These are phyloP conservation scores for Chaenocephalus aceratus DNA, from an alignment of 2,113 vertebrate species.

Conservation along the genomic window DNA sequence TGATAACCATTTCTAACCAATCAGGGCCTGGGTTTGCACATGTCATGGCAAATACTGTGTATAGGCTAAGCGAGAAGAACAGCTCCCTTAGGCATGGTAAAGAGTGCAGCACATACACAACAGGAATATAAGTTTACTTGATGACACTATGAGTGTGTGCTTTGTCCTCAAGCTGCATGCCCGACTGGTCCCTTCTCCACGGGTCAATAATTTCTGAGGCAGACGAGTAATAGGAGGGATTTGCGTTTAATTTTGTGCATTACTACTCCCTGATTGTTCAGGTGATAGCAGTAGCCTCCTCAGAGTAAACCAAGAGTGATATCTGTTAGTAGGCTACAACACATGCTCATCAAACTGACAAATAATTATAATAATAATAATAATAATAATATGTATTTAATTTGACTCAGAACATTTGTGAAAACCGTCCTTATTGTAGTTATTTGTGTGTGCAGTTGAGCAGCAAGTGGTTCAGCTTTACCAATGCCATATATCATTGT, in stretches of 20 bases:
- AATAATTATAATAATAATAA: too few relatives aligned
- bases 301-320: conserved; percentile 1
- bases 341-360: neutral
- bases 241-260: neutral
- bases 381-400: too few relatives aligned
- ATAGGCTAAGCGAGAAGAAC: neutral
- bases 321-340: neutral
- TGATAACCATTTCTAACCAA: neutral
- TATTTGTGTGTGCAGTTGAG: neutral
- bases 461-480: neutral
- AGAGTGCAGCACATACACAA: conserved; percentile 5
- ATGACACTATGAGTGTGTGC: conserved; percentile 5
- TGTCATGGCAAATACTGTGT: neutral
- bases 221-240: neutral
- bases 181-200: neutral
- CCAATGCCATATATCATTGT: neutral
- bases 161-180: neutral
- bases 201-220: conserved; percentile 12
- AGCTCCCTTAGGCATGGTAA: neutral
- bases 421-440: neutral
- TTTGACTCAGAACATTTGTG: neutral
- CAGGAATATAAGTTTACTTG: neutral
- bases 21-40: neutral
- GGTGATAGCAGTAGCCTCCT: neutral
- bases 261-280: conserved; percentile 7